phyloP scores from a whole-genome alignment of 1,140 invertebrate genomes.

The Notospermus geniculatus region DNA sequence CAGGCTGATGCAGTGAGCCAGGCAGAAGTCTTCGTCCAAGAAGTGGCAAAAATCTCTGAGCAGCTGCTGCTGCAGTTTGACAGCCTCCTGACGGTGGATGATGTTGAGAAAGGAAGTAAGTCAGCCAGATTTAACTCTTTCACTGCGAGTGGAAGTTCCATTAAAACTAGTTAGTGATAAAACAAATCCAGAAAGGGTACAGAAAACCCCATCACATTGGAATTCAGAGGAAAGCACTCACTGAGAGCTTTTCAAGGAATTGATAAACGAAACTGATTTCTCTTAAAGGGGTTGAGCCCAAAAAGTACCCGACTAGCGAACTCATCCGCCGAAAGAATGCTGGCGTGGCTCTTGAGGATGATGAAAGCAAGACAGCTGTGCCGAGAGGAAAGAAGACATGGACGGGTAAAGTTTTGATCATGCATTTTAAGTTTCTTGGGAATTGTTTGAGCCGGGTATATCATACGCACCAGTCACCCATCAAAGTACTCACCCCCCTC shows the following conservation, averaged over 20 bases:
- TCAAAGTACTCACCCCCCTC: too few relatives aligned
- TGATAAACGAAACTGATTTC: background rate
- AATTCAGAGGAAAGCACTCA: too few relatives aligned
- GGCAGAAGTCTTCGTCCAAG: slow-evolving; percentile 36
- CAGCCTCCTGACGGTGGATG: slow-evolving; percentile 43
- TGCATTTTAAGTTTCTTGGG: too few relatives aligned
- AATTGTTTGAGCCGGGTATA: too few relatives aligned
- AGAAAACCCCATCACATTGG: too few relatives aligned
- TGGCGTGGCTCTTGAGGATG: slow-evolving; percentile 42
- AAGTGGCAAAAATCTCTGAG: slow-evolving; percentile 32
- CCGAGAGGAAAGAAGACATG: slow-evolving; percentile 47
- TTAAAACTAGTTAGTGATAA: too few relatives aligned
- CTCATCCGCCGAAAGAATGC: slow-evolving; percentile 44
- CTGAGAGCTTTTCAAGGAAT: too few relatives aligned
- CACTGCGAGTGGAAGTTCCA: too few relatives aligned
- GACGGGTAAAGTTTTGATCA: slow-evolving; percentile 37
- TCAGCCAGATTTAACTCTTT: background rate
- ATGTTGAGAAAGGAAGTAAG: slow-evolving; percentile 52
- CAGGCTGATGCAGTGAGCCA: slow-evolving; percentile 36
- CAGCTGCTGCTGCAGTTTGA: slow-evolving; percentile 48
- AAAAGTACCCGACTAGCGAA: slow-evolving; percentile 45
- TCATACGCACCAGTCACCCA: too few relatives aligned
- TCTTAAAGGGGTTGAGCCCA: slow-evolving; percentile 36
- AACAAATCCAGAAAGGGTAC: too few relatives aligned
- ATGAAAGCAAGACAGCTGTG: slow-evolving; percentile 37